These are phyloP conservation scores for Momotus momota DNA, from an alignment of 2,797 vertebrate species.

Conservation along the genomic window DNA sequence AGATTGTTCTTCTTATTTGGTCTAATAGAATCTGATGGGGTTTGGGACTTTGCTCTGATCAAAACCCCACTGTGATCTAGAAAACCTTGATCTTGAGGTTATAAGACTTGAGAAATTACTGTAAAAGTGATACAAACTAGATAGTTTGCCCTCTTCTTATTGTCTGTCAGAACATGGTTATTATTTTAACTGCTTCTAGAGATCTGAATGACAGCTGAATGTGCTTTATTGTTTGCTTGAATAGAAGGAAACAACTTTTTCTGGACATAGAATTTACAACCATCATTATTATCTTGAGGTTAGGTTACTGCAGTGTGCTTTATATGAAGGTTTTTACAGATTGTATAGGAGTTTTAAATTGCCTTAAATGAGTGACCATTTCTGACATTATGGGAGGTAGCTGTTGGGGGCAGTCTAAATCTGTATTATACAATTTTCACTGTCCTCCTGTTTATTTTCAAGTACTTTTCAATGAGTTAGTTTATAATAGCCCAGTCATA, in stretches of 20 bases:
- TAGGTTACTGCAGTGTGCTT: constrained; percentile 38
- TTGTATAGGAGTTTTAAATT: constrained; percentile 38
- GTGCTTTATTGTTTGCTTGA: constrained; percentile 48
- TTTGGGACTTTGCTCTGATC: background rate
- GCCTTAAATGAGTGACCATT: constrained; percentile 29
- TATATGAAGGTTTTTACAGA: constrained; percentile 25
- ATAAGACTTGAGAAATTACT: constrained; percentile 2
- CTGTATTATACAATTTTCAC: constrained; percentile 27
- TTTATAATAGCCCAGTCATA: background rate
- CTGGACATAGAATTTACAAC: constrained; percentile 28
- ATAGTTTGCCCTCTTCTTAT: background rate
- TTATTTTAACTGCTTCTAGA: constrained; percentile 22
- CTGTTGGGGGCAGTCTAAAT: constrained; percentile 24
- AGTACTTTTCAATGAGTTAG: constrained; percentile 3
- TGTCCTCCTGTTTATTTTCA: constrained; percentile 45
- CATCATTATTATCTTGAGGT: constrained; percentile 22
- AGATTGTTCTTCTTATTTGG: background rate
- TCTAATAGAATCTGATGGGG: background rate
- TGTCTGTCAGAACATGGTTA: background rate
- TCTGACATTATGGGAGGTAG: constrained; percentile 33
- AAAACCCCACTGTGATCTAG: background rate
- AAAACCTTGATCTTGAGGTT: background rate
- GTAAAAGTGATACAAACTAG: background rate
- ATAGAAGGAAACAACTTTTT: constrained; percentile 53
- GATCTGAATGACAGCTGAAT: constrained; percentile 21